Evolutionary conservation across 53 echinoderm and acorn worm species (phyloP).

Genomic region (Holothuria leucospilota): DNA sequence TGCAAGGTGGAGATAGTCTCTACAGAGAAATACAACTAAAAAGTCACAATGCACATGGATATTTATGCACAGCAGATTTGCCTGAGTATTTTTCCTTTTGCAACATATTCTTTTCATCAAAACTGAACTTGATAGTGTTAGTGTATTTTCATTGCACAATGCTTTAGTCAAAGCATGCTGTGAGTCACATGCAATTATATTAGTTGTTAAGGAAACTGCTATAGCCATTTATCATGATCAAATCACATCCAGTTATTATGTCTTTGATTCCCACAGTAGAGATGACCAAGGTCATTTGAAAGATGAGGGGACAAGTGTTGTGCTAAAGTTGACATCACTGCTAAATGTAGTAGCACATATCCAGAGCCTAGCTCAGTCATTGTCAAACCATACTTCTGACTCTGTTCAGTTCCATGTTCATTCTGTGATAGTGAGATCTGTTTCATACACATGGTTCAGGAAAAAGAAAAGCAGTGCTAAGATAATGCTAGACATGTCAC

Average conservation of each 20-base stretch:
- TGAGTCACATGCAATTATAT: too few relatives aligned
- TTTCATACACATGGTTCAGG: neutral
- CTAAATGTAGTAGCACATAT: neutral
- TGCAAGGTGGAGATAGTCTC: too few relatives aligned
- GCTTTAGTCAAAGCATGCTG: too few relatives aligned
- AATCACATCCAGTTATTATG: neutral
- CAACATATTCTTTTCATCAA: constrained; percentile 17
- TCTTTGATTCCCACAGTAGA: constrained; percentile 27
- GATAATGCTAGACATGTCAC: too few relatives aligned
- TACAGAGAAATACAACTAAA: too few relatives aligned
- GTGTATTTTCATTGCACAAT: neutral
- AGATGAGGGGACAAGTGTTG: constrained; percentile 6
- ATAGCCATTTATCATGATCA: too few relatives aligned
- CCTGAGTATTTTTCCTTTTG: constrained; percentile 11
- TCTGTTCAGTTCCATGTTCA: neutral
- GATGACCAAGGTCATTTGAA: constrained; percentile 15
- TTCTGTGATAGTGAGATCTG: neutral
- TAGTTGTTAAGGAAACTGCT: too few relatives aligned
- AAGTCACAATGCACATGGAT: neutral
- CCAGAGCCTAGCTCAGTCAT: constrained; percentile 5
- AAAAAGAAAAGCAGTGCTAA: neutral
- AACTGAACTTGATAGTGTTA: constrained; percentile 6
- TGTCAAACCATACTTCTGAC: constrained; percentile 19
- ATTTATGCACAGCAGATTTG: neutral
- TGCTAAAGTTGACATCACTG: constrained; percentile 10